A percentile compares a stretch with the other conserved stretches of the same genome.
Evolutionary conservation across 2,888 invertebrate species (phyloP).

Genomic region (Mactromeris polynyma): DNA sequence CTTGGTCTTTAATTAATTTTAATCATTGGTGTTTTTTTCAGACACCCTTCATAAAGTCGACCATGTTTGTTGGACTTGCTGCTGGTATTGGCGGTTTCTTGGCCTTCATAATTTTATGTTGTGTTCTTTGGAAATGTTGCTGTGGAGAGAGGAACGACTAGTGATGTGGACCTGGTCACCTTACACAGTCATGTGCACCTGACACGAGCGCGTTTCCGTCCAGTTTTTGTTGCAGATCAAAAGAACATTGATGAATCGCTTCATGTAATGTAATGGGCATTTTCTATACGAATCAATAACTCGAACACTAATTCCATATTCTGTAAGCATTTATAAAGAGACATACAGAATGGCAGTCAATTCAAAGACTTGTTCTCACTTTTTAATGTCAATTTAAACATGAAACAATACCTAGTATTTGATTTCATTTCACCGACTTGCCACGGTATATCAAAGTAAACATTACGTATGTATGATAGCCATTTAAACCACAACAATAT

Average conservation of each 20-base stretch:
- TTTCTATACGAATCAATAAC: not conserved
- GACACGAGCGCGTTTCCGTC: not conserved
- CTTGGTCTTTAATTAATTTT: no score
- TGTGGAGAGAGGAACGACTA: conserved; percentile 42
- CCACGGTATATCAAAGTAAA: not conserved
- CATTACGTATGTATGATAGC: not conserved
- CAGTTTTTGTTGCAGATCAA: conserved; percentile 1
- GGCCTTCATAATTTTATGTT: conserved; percentile 58
- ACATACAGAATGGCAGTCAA: not conserved
- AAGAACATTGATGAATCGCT: not conserved
- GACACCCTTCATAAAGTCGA: conserved; percentile 55
- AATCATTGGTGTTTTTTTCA: no score
- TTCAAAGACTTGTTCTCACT: not conserved
- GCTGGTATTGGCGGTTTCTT: conserved; percentile 67
- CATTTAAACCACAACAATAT: not conserved
- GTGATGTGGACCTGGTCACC: not conserved
- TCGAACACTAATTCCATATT: not conserved
- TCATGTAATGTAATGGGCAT: conserved; percentile 11
- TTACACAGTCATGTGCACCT: not conserved
- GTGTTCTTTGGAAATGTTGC: conserved; percentile 67
- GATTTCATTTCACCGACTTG: not conserved
- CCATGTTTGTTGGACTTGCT: conserved; percentile 65
- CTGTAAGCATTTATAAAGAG: not conserved
- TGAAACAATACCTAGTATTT: not conserved
- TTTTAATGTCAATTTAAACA: not conserved